Conservation (phyloP, 2,888 invertebrate species). For the Agriopis leucophaearia region DNA sequence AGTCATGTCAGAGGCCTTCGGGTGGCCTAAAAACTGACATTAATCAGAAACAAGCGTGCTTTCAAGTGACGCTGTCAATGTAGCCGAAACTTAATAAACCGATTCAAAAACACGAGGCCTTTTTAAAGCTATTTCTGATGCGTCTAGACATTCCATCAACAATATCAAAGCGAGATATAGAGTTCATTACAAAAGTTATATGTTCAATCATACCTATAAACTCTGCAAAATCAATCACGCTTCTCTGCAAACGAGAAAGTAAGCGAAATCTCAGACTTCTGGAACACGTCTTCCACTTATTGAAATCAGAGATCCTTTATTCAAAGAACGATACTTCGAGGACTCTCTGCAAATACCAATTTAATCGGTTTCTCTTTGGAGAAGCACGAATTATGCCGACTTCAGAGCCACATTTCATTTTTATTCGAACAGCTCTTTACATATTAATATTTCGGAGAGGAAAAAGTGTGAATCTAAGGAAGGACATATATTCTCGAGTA, state of each 20-base stretch:
- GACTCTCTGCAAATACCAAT: conserved; percentile 33
- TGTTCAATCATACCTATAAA: conserved; percentile 3
- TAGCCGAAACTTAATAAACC: no score
- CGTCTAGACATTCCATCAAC: background rate
- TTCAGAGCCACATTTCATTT: conserved; percentile 47
- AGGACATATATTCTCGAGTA: conserved; percentile 38
- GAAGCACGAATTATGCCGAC: conserved; percentile 43
- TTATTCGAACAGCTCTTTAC: conserved; percentile 49
- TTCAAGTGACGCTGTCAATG: no score
- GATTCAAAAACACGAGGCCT: no score
- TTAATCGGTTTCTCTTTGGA: conserved; percentile 43
- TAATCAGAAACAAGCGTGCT: no score
- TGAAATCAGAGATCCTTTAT: conserved; percentile 34
- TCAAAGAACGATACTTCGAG: conserved; percentile 30
- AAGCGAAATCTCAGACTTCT: conserved; percentile 24
- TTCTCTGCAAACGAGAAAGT: conserved; percentile 18
- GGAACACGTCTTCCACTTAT: conserved; percentile 33
- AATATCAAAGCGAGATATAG: background rate
- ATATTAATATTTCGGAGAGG: conserved; percentile 46
- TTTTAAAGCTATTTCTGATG: no score
- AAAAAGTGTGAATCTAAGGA: conserved; percentile 42
- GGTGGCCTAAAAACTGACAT: no score
- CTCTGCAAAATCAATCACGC: conserved; percentile 19
- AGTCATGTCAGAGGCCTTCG: no score
- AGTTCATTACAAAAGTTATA: background rate